Evolutionary conservation across 35 echinoderm and acorn worm genomes (phyloP), one percentile per base, ranked within the genome.

Genomic region (Ophioderma brevispina): DNA sequence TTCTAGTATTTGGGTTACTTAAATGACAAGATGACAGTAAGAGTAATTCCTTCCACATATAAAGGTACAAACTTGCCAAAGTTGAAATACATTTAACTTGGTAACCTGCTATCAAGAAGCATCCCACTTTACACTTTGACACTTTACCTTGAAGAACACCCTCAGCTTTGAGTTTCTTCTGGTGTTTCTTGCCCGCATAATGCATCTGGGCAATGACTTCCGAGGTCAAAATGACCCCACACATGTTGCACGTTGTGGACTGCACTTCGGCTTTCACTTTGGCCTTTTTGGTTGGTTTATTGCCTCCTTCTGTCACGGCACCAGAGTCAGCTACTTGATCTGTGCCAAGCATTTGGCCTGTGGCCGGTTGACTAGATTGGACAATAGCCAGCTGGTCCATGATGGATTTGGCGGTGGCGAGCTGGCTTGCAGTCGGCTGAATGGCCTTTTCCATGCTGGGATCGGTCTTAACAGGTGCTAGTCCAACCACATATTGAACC

Each of bases 101-200:
- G n/a, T n/a, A n/a, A n/a, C n/a, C n/a, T n/a, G n/a, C n/a, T n/a
- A n/a, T n/a, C n/a, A n/a, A n/a, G n/a, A n/a, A 46, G 17, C 41
- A 46, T 17, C 41, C 41, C 41, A 46, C 41, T 46, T 46, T 46
- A 4, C 41, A 46, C 41, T 46, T 46, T 46, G 41, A 46, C 41
- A 46, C 41, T 46, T 70, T 70, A 70, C 59, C 59, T 70, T 70
- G 10, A 25, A 70, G 59, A 25, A 70, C 23, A 15, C 36, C 37
- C 36, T 82, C 33, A 33, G 35, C 49, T 70, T 59, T 52, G 31
- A 85, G 52, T 70, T 85, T 85, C 83, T 85, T 85, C 50, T 85
- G 83, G 23, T 85, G 83, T n/a, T 37, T 36, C 52, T 70, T 85
- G n/a, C 83, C 83, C 8, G 55, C 43, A 64, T 64, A 85, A 59